These are phyloP conservation scores for Syrphus vitripennis DNA, from an alignment of 2,888 invertebrate genomes.

Conservation along the genomic window DNA sequence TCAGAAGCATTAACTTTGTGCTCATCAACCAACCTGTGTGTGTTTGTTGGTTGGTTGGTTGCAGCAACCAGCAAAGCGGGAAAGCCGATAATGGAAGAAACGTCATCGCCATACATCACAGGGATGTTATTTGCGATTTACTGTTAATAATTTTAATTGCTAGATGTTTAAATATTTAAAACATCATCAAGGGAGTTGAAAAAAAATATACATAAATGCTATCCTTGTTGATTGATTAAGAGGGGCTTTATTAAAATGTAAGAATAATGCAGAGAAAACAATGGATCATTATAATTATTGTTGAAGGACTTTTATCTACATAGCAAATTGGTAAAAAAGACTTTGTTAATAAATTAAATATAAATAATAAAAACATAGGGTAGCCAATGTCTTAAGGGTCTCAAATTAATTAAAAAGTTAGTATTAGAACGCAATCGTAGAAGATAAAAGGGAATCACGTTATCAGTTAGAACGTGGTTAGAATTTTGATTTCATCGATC, in stretches of 20 bases:
- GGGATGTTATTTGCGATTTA: constrained; percentile 53
- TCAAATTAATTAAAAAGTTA: neutral
- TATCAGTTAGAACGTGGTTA: too few species aligned
- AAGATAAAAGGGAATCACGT: too few species aligned
- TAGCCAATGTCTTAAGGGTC: neutral
- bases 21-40: constrained; percentile 26
- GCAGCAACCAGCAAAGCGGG: neutral
- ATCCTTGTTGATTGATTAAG: constrained; percentile 20
- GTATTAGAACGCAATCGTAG: too few species aligned
- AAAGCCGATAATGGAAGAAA: constrained; percentile 61
- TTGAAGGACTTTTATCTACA: neutral
- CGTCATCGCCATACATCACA: constrained; percentile 54
- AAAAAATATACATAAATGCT: neutral
- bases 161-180: constrained; percentile 35
- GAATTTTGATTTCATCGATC: too few species aligned
- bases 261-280: neutral
- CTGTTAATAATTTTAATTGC: constrained; percentile 46
- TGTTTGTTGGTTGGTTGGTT: neutral
- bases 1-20: constrained; percentile 54
- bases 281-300: neutral
- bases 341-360: neutral
- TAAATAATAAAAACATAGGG: neutral
- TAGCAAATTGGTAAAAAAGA: neutral
- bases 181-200: neutral
- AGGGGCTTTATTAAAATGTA: neutral